Evolutionary conservation across 37 sponge, comb jelly and placozoan genomes (phyloP).

Genomic region (Mnemiopsis leidyi): DNA sequence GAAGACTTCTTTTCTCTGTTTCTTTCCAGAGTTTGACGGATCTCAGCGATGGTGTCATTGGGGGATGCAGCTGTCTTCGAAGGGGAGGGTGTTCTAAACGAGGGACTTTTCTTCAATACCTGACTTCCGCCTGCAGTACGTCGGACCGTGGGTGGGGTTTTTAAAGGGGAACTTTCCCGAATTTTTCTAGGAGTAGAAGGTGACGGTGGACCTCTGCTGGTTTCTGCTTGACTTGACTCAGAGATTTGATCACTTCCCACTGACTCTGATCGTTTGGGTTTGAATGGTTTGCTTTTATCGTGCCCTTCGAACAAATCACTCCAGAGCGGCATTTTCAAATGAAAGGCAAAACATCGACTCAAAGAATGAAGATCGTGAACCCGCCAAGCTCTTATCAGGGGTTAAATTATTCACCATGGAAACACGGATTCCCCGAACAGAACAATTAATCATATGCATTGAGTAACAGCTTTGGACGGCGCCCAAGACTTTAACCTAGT

Average conservation of each 20-base stretch:
- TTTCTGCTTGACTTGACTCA: not conserved
- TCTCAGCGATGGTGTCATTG: not conserved
- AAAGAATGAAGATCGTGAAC: not conserved
- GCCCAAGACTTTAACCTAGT: not conserved
- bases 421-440: not conserved
- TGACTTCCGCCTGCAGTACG: not conserved
- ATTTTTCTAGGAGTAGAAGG: not conserved
- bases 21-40: not conserved
- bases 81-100: not conserved
- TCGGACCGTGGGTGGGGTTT: not conserved
- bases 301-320: not conserved
- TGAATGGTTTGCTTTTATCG: slow-evolving; percentile 29
- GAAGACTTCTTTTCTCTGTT: slow-evolving; percentile 33
- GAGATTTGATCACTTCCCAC: not conserved
- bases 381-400: not conserved
- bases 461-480: not conserved
- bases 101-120: not conserved
- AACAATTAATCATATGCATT: not conserved
- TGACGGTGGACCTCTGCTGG: not conserved
- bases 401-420: not conserved
- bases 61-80: not conserved
- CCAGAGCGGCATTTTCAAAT: slow-evolving; percentile 6
- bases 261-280: not conserved
- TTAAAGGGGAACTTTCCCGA: not conserved
- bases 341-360: slow-evolving; percentile 7